A percentile compares a stretch with the other conserved stretches of the same genome.
Evolutionary conservation across 1,140 invertebrate genomes (phyloP).

Genomic region (Thalassaphorura encarpata): DNA sequence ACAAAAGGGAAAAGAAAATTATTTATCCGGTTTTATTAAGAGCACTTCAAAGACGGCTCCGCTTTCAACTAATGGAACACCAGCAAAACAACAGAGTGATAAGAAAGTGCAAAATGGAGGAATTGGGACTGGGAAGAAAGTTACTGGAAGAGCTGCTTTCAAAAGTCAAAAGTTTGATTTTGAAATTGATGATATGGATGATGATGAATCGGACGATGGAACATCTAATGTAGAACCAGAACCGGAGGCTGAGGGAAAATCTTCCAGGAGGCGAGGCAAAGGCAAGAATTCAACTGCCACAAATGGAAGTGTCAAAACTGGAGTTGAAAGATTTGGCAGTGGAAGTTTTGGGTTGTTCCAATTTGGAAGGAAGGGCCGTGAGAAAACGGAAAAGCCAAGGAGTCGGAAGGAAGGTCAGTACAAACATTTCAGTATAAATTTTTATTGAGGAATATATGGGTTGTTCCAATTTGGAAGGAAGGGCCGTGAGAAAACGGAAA

Average conservation of each 20-base stretch:
- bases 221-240: background rate
- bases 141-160: constrained; percentile 1
- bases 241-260: background rate
- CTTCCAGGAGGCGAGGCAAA: too few relatives aligned
- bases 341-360: background rate
- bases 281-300: too few relatives aligned
- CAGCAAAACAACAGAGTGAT: background rate
- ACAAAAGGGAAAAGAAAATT: constrained; percentile 7
- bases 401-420: constrained; percentile 11
- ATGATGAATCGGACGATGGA: background rate
- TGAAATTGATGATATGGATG: constrained; percentile 24
- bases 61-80: background rate
- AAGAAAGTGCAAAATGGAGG: background rate
- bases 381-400: constrained; percentile 6
- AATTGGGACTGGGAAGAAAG: background rate
- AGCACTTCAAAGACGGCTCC: too few relatives aligned
- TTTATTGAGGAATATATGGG: background rate
- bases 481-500: constrained; percentile 20
- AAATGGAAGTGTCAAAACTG: background rate
- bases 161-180: constrained; percentile 17
- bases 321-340: background rate
- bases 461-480: background rate
- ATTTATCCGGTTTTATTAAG: too few relatives aligned
- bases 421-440: too few relatives aligned
- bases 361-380: background rate